Conservation (phyloP, 2,797 vertebrate species). For the Gallinago stenura region DNA sequence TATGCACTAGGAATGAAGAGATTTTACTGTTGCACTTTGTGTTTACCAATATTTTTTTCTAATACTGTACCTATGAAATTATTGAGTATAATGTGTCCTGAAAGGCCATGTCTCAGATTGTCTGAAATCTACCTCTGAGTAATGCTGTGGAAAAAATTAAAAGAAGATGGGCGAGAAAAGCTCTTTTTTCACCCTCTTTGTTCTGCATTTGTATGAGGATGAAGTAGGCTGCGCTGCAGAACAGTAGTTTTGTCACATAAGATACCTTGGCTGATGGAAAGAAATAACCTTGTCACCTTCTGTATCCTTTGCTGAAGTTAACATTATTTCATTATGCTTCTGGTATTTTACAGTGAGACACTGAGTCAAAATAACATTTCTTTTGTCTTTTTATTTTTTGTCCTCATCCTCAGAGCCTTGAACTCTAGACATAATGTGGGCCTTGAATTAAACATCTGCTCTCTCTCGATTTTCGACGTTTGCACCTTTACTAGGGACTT, state of each 20-base stretch:
- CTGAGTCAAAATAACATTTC: constrained; percentile 15
- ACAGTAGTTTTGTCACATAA: constrained; percentile 38
- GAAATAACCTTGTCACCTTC: constrained; percentile 63
- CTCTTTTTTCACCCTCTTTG: neutral
- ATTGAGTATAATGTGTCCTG: neutral
- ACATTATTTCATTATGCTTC: constrained; percentile 36
- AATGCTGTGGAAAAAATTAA: neutral
- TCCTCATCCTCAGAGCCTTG: constrained; percentile 38
- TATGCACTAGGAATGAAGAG: neutral
- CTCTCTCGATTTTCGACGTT: constrained; percentile 10
- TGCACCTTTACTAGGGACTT: neutral
- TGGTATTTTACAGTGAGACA: constrained; percentile 1
- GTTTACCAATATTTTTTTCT: constrained; percentile 10
- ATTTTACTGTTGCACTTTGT: neutral
- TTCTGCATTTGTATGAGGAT: constrained; percentile 49
- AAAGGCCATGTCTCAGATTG: neutral
- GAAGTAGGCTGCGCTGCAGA: constrained; percentile 39
- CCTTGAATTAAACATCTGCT: constrained; percentile 32
- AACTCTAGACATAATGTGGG: constrained; percentile 2
- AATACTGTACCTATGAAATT: neutral
- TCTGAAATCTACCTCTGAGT: neutral
- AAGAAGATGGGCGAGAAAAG: neutral
- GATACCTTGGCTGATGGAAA: constrained; percentile 45
- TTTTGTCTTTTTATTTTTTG: constrained; percentile 51
- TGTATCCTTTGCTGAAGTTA: constrained; percentile 54